Percentiles rank a stretch among this genome's conserved stretches.
phyloP scores from a whole-genome alignment of 2,113 vertebrate genomes.

The Junco hyemalis region DNA sequence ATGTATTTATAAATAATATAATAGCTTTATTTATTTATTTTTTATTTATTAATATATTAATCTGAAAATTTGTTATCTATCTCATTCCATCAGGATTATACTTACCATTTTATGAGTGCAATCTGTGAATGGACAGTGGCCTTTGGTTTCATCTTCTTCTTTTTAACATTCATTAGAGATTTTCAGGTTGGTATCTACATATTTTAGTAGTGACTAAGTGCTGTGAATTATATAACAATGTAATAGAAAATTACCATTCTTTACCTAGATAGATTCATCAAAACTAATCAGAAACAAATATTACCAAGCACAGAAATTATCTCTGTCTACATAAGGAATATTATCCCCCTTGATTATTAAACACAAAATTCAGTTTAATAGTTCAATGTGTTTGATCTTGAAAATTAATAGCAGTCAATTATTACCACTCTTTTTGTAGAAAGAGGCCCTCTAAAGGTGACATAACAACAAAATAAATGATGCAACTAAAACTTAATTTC shows the following conservation, averaged over 20 bases:
- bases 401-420: not conserved
- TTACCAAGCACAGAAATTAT: not conserved
- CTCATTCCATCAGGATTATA: slow-evolving; percentile 70
- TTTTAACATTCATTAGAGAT: slow-evolving; percentile 90
- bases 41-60: not conserved
- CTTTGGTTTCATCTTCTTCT: slow-evolving; percentile 92
- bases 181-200: slow-evolving; percentile 85
- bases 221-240: not conserved
- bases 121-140: slow-evolving; percentile 92
- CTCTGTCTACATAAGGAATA: not conserved
- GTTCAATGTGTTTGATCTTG: not conserved
- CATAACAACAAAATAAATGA: not conserved
- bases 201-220: not conserved
- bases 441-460: not conserved
- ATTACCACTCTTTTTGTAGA: not conserved
- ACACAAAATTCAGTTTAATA: not conserved
- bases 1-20: no score
- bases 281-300: not conserved
- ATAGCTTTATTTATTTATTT: no score
- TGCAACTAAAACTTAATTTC: not conserved
- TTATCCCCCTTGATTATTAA: not conserved
- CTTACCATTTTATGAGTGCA: slow-evolving; percentile 79
- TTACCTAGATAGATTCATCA: not conserved
- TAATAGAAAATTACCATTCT: not conserved
- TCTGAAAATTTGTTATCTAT: slow-evolving; percentile 11